A percentile compares a stretch with the other conserved stretches of the same genome.
Evolutionary conservation across 2,888 invertebrate species (phyloP).

Genomic region (Mimas tiliae): DNA sequence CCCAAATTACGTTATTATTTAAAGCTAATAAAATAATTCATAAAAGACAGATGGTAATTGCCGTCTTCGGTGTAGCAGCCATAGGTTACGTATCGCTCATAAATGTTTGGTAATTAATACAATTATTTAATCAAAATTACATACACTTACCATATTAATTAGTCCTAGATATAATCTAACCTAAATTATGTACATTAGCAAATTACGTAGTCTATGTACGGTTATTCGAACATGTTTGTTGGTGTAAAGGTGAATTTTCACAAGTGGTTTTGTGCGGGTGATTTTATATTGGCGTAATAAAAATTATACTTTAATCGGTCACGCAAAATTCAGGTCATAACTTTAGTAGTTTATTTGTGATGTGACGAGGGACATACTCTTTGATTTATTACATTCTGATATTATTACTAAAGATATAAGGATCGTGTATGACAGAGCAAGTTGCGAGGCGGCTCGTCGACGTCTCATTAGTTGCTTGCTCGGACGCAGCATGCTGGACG

Average conservation of each 20-base stretch:
- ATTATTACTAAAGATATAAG: not conserved
- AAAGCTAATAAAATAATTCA: not conserved
- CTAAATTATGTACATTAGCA: not conserved
- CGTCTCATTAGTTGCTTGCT: conserved; percentile 20
- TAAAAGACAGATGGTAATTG: not conserved
- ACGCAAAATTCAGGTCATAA: not conserved
- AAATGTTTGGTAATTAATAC: not conserved
- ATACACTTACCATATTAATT: not conserved
- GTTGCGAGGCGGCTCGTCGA: not conserved
- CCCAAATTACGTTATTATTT: not conserved
- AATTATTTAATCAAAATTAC: not conserved
- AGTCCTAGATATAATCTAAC: not conserved
- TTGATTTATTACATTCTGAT: not conserved
- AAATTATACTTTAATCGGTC: not conserved
- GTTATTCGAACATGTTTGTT: not conserved
- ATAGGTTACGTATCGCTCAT: not conserved
- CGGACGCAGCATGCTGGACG: conserved; percentile 17
- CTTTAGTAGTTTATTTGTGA: not conserved
- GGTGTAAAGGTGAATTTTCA: not conserved
- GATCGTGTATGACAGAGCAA: not conserved
- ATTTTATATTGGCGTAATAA: not conserved
- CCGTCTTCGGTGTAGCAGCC: not conserved
- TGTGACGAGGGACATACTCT: not conserved
- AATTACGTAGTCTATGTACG: not conserved
- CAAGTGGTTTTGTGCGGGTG: not conserved